phyloP scores from a whole-genome alignment of 2,888 invertebrate species.

The Tetragonula carbonaria region DNA sequence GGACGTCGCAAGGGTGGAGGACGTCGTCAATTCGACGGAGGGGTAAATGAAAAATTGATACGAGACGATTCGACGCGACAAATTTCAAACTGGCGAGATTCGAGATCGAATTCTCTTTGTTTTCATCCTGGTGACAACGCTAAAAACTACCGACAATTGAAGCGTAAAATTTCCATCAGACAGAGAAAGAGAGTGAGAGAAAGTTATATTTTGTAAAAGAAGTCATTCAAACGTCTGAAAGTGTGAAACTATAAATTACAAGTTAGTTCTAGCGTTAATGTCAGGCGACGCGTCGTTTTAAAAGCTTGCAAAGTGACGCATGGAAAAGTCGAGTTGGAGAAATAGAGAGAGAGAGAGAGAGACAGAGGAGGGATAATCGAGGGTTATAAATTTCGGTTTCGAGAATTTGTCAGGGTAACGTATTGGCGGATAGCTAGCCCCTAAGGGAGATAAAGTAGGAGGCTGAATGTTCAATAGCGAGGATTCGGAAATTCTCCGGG shows the following conservation, averaged over 20 bases:
- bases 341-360: constrained; percentile 14
- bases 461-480: constrained; percentile 64
- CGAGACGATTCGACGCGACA: neutral
- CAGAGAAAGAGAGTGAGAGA: too few relatives aligned
- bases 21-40: constrained; percentile 30
- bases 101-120: neutral
- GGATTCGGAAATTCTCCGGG: constrained; percentile 66
- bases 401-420: constrained; percentile 79
- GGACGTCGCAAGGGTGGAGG: neutral
- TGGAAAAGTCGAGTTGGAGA: neutral
- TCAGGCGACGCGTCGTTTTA: neutral
- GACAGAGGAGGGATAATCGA: constrained; percentile 3
- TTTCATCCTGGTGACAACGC: neutral
- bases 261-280: too few relatives aligned
- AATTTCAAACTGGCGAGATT: neutral
- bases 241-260: too few relatives aligned
- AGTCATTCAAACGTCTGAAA: too few relatives aligned
- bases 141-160: too few relatives aligned
- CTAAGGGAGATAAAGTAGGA: constrained; percentile 54
- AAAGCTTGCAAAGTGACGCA: neutral
- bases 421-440: constrained; percentile 55
- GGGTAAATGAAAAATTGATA: constrained; percentile 7
- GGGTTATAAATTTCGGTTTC: constrained; percentile 77
- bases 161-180: too few relatives aligned
- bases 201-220: too few relatives aligned